Percentiles rank a stretch among this genome's conserved stretches.
Evolutionary conservation across 2,113 vertebrate genomes (phyloP).

Genomic region (Mobula hypostoma): DNA sequence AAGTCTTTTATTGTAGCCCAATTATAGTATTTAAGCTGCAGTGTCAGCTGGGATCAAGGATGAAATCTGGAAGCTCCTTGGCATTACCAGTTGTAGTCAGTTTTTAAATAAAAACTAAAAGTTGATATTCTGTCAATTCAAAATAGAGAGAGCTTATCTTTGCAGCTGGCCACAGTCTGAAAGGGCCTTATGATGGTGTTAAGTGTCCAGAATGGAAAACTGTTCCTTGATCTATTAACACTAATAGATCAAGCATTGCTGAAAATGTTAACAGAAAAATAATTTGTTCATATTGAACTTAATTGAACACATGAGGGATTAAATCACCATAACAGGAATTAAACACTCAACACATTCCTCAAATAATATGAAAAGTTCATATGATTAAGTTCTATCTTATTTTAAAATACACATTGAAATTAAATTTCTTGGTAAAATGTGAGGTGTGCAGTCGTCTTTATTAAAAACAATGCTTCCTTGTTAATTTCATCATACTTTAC

Average conservation of each 20-base stretch:
- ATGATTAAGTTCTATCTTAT: constrained; percentile 13
- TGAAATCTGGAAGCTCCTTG: neutral
- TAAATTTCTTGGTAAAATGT: neutral
- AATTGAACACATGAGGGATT: neutral
- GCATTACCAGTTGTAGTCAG: neutral
- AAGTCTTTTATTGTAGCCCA: neutral
- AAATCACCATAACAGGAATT: neutral
- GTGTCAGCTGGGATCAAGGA: neutral
- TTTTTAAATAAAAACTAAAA: neutral
- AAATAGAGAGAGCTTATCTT: neutral
- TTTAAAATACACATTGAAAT: constrained; percentile 8
- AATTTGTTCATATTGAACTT: neutral
- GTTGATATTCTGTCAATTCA: neutral
- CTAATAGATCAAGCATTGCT: neutral
- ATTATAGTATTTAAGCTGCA: neutral
- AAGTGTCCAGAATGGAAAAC: neutral
- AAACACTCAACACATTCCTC: neutral
- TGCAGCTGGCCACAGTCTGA: neutral
- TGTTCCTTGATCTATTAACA: neutral
- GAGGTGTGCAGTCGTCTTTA: neutral
- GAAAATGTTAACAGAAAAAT: neutral
- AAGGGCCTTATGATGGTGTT: neutral
- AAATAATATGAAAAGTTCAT: neutral
- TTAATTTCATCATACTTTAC: neutral
- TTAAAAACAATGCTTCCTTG: neutral